These are phyloP conservation scores for Pedetes capensis DNA, from an alignment of 2,113 vertebrate species.

Conservation along the genomic window DNA sequence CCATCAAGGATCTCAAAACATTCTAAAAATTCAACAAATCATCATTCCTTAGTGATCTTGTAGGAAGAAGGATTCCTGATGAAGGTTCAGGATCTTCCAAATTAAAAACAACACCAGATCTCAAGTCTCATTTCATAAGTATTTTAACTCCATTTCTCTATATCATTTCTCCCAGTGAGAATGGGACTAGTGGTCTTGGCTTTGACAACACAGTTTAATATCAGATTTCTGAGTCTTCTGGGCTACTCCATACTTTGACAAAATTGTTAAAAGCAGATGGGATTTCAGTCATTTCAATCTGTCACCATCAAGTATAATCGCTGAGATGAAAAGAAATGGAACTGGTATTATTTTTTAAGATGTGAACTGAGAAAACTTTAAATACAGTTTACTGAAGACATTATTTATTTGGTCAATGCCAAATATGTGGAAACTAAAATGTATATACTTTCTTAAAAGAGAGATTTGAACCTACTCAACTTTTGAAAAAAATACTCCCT, in stretches of 20 bases:
- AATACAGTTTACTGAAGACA: not conserved
- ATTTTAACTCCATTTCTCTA: conserved; percentile 3
- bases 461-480: not conserved
- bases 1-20: conserved; percentile 22
- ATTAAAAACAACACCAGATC: not conserved
- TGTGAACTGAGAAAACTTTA: not conserved
- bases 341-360: not conserved
- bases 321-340: conserved; percentile 16
- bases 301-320: not conserved
- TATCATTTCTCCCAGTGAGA: not conserved
- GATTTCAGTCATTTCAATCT: conserved; percentile 22
- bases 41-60: not conserved
- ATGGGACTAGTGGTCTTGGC: not conserved
- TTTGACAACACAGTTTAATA: not conserved
- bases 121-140: not conserved
- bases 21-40: conserved; percentile 10
- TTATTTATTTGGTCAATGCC: not conserved
- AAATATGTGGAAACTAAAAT: not conserved
- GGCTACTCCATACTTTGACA: not conserved
- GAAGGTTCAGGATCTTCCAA: not conserved
- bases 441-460: not conserved
- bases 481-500: not conserved
- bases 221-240: not conserved
- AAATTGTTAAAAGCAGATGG: conserved; percentile 14
- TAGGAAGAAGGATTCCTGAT: not conserved